These are phyloP conservation scores for Lithophane semibrunnea DNA, from an alignment of 2,888 invertebrate genomes.

Conservation along the genomic window DNA sequence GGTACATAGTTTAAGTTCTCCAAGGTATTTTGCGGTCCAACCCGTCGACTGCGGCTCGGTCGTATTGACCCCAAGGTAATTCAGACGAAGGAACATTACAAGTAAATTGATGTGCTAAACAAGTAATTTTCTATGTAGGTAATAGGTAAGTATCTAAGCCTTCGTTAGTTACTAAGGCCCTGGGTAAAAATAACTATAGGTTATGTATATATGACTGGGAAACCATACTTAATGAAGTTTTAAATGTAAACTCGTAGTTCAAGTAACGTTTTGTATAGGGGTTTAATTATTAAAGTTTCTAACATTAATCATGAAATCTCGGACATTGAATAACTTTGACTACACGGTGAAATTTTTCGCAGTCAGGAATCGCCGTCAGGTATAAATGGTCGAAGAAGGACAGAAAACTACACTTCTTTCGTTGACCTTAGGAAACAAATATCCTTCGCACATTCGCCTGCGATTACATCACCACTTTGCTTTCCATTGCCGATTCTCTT, in stretches of 20 bases:
- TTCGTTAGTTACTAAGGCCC: neutral
- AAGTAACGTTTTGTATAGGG: neutral
- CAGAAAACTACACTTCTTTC: conserved; percentile 74
- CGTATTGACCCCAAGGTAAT: conserved; percentile 59
- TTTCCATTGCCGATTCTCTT: conserved; percentile 20
- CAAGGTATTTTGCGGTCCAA: conserved; percentile 48
- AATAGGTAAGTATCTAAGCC: neutral
- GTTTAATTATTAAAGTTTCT: neutral
- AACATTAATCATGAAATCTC: neutral
- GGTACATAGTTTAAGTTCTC: conserved; percentile 40
- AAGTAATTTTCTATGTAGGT: conserved; percentile 42
- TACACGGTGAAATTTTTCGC: conserved; percentile 50
- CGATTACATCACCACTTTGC: neutral
- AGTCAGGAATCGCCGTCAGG: conserved; percentile 65
- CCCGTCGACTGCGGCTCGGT: conserved; percentile 47
- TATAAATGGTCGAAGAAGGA: conserved; percentile 65
- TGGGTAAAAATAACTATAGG: neutral
- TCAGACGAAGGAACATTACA: conserved; percentile 38
- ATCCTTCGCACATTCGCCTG: conserved; percentile 28
- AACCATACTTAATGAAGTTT: neutral
- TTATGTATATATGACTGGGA: neutral
- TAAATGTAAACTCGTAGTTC: neutral
- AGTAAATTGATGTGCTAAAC: conserved; percentile 55
- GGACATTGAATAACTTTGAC: conserved; percentile 17
- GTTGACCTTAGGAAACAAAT: conserved; percentile 72